Percentiles rank a stretch among this genome's conserved stretches.
phyloP scores from a whole-genome alignment of 2,797 vertebrate genomes.

The Scarus forsteni region DNA sequence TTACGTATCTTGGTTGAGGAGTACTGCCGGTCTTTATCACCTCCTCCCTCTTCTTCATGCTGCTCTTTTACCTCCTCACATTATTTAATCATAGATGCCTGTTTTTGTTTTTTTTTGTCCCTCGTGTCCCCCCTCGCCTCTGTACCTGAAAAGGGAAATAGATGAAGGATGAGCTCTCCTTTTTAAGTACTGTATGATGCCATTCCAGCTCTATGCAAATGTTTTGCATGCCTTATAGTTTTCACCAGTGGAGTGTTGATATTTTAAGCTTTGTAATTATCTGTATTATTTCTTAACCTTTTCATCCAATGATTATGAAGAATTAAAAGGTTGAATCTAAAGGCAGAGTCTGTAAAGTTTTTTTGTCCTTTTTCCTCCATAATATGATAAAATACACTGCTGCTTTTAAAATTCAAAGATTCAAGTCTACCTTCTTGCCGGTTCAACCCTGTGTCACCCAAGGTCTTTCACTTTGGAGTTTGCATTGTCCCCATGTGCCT shows the following conservation, averaged over 20 bases:
- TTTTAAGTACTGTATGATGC: slow-evolving; percentile 39
- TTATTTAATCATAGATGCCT: slow-evolving; percentile 12
- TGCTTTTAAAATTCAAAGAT: no score
- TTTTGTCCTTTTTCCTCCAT: background rate
- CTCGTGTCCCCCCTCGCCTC: background rate
- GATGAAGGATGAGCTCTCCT: slow-evolving; percentile 27
- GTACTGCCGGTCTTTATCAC: background rate
- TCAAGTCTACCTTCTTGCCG: no score
- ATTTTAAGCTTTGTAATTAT: slow-evolving; percentile 59
- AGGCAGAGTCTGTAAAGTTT: background rate
- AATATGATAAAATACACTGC: no score
- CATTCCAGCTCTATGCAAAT: slow-evolving; percentile 68
- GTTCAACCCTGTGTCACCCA: no score
- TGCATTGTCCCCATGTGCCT: no score
- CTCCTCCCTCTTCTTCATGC: slow-evolving; percentile 7
- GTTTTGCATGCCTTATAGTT: slow-evolving; percentile 72
- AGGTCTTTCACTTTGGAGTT: no score
- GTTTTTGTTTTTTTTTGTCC: background rate
- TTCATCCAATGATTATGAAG: slow-evolving; percentile 49
- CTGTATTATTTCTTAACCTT: slow-evolving; percentile 36
- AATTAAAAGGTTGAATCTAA: slow-evolving; percentile 66
- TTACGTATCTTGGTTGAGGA: slow-evolving; percentile 11
- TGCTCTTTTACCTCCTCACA: slow-evolving; percentile 35
- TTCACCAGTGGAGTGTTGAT: slow-evolving; percentile 30
- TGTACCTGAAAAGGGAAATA: slow-evolving; percentile 32